Base-by-base conservation (phyloP, 1,140 invertebrate species). In the Eriosoma lanigerum region DNA sequence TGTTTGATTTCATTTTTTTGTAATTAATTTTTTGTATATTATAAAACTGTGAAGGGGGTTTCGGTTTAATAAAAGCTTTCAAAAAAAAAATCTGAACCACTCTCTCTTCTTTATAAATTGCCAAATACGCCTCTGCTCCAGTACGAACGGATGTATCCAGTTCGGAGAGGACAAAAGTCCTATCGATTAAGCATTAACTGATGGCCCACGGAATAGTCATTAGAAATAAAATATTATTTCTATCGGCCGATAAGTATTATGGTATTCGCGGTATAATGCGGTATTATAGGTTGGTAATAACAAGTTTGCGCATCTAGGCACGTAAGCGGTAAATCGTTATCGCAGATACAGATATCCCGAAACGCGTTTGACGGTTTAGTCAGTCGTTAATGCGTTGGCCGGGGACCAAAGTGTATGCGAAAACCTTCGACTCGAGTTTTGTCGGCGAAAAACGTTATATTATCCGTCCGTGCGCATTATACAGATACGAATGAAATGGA, bases 241-340 rank as follows among this genome's bases (percentile, higher is more conserved):
- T 12, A 38, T 8, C 32, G 32, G n/a, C 58, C 29, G 29, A 62
- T 62, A 62, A 62, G 60, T 62, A 60, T 15, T 56, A 56, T 10
- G 21, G n/a, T 56, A 56, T 24, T 21, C 32, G 8, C 8, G 19
- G 52, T 56, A 21, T 56, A 1, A 8, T n/a, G 52, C n/a, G 19
- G 12, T 19, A 29, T 8, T n/a, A 24, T 24, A 62, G 26, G 38
- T 6, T 21, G n/a, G 32, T 38, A 44, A 44, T n/a, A 44, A 66
- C 62, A 44, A 44, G 44, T 66, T 66, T 66, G 44, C 19, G 29
- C 62, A 13, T 66, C 62, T 44, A 44, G 19, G 62, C 60, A 62
- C 60, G 60, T 62, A 62, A 62, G 19, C 17, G 29, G 6, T n/a
- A 17, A 24, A 62, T n/a, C 60, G 62, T 44, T 66, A 38, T 66